Conservation (phyloP, 2,888 invertebrate genomes). For the Eupithecia subumbrata region DNA sequence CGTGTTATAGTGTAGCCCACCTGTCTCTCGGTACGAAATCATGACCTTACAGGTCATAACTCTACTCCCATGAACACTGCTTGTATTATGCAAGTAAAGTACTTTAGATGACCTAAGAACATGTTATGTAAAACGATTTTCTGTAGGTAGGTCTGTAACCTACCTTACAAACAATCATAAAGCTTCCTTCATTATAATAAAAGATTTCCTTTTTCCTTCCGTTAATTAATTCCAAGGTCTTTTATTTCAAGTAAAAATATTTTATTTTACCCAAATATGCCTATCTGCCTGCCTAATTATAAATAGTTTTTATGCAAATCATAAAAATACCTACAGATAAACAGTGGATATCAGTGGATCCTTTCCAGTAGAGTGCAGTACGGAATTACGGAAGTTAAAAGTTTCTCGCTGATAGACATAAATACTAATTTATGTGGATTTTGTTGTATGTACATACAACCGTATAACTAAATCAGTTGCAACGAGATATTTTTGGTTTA, state of each 20-base stretch:
- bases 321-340: background rate
- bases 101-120: constrained; percentile 15
- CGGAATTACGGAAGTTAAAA: constrained; percentile 5
- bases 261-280: background rate
- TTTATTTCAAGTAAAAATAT: constrained; percentile 8
- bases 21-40: constrained; percentile 24
- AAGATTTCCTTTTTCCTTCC: constrained; percentile 41
- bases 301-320: background rate
- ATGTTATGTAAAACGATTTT: constrained; percentile 9
- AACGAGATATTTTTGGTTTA: background rate
- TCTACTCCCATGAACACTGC: constrained; percentile 9
- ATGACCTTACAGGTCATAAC: constrained; percentile 19
- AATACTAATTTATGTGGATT: background rate
- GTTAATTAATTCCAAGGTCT: constrained; percentile 35
- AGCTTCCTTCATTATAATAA: constrained; percentile 15
- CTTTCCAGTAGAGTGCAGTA: background rate
- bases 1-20: constrained; percentile 11
- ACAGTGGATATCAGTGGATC: background rate
- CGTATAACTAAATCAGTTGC: background rate
- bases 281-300: background rate
- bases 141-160: background rate
- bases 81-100: constrained; percentile 11
- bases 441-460: background rate
- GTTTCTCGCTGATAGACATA: constrained; percentile 7
- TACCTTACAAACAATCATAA: background rate